Percentiles rank a stretch among this genome's conserved stretches.
Evolutionary conservation across 1,140 invertebrate genomes (phyloP).

Genomic region (Pentalonia nigronervosa): DNA sequence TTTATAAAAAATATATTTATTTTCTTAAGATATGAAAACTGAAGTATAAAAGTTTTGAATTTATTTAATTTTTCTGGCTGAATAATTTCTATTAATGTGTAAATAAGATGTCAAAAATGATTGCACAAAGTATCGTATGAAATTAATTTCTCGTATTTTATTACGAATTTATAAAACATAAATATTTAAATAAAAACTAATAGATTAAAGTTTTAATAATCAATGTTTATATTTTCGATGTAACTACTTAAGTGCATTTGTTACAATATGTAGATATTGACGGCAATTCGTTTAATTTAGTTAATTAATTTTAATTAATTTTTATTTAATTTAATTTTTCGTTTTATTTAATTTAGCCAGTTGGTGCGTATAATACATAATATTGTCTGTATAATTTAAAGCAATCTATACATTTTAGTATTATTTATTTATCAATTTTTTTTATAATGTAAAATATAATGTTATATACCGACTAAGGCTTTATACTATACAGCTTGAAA

Average conservation of each 20-base stretch:
- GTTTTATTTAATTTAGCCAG: too few species aligned
- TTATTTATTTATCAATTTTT: too few species aligned
- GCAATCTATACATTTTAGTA: too few species aligned
- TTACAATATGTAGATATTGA: not conserved
- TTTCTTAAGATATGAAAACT: not conserved
- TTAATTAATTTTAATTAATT: too few species aligned
- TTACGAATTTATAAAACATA: not conserved
- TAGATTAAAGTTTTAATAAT: not conserved
- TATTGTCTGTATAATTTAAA: not conserved
- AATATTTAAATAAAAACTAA: not conserved
- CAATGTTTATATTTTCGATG: not conserved
- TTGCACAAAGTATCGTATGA: not conserved
- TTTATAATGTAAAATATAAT: too few species aligned
- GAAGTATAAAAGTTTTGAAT: not conserved
- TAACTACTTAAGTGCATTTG: not conserved
- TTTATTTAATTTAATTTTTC: too few species aligned
- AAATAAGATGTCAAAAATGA: slow-evolving; percentile 11
- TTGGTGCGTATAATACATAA: not conserved
- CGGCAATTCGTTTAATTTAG: not conserved
- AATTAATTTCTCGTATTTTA: not conserved
- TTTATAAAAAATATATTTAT: not conserved
- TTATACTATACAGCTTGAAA: not conserved
- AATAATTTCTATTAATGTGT: not conserved
- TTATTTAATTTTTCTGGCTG: not conserved
- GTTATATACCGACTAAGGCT: too few species aligned